A percentile compares a stretch with the other conserved stretches of the same genome.
Evolutionary conservation across 2,113 vertebrate species (phyloP).

Genomic region (Chamaetylas fuelleborni): DNA sequence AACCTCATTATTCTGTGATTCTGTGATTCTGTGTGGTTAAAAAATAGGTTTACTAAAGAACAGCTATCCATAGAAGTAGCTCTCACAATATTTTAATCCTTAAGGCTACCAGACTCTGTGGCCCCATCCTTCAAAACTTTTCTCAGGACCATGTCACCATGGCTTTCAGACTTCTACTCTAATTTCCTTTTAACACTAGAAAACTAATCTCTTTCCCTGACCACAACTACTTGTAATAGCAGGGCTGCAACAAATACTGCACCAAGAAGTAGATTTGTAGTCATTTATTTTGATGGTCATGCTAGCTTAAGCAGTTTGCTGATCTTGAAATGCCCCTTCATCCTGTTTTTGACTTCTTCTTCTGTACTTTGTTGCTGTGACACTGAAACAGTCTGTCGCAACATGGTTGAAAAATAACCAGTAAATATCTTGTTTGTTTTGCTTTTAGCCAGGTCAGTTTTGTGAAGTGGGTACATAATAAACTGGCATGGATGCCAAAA

Average conservation of each 20-base stretch:
- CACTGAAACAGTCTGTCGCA: neutral
- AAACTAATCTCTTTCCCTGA: neutral
- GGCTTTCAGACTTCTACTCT: neutral
- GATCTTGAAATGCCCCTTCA: neutral
- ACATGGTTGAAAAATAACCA: neutral
- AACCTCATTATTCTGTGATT: too few species aligned
- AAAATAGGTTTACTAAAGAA: neutral
- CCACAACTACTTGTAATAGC: neutral
- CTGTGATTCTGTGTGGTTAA: too few species aligned
- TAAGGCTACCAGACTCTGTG: neutral
- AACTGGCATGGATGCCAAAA: neutral
- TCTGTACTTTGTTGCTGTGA: neutral
- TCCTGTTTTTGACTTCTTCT: neutral
- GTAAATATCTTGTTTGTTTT: neutral
- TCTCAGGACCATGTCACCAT: neutral
- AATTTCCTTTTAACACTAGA: neutral
- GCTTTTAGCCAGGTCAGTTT: neutral
- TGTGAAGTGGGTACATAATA: neutral
- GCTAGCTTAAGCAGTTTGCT: neutral
- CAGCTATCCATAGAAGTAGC: neutral
- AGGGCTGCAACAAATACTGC: neutral
- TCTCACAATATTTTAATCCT: neutral
- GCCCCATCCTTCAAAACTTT: neutral
- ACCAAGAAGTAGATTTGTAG: neutral
- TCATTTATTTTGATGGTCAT: neutral